phyloP scores from a whole-genome alignment of 92 coral and sea anemone species.

The Parazoanthus swiftii region DNA sequence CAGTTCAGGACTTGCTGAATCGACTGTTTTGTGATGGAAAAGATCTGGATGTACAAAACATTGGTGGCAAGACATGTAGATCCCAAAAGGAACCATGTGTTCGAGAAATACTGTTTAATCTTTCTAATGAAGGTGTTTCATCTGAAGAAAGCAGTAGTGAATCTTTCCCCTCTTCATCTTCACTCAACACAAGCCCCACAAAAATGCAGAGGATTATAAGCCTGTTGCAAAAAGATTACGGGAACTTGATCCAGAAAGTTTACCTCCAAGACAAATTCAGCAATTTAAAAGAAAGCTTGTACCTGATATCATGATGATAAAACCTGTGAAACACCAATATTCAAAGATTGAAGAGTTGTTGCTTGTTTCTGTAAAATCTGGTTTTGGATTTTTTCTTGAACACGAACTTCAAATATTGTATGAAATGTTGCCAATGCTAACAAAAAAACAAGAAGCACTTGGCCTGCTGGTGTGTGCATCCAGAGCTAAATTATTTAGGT shows the following conservation, averaged over 20 bases:
- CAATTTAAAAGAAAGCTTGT: not conserved
- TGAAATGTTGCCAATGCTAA: conserved; percentile 27
- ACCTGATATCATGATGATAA: conserved; percentile 1
- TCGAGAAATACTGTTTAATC: not conserved
- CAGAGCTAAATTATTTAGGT: conserved; percentile 4
- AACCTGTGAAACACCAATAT: not conserved
- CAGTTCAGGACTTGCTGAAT: not conserved
- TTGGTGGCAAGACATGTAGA: not conserved
- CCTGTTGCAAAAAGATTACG: conserved; percentile 14
- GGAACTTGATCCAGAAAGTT: not conserved
- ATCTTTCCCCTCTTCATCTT: not conserved
- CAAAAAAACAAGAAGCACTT: conserved; percentile 7
- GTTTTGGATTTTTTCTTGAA: not conserved
- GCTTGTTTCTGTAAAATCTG: conserved; percentile 5
- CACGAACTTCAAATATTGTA: too few relatives aligned
- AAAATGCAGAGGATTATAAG: not conserved
- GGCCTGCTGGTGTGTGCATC: conserved; percentile 32
- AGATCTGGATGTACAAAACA: not conserved
- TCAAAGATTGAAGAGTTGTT: not conserved
- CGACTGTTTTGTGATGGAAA: not conserved
- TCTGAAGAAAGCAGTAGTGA: too few relatives aligned
- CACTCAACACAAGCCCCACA: not conserved
- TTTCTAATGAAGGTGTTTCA: not conserved
- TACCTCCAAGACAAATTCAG: not conserved
- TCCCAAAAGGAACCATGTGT: not conserved